Conservation (phyloP, 2,888 invertebrate species). For the Entomobrya multifasciata region DNA sequence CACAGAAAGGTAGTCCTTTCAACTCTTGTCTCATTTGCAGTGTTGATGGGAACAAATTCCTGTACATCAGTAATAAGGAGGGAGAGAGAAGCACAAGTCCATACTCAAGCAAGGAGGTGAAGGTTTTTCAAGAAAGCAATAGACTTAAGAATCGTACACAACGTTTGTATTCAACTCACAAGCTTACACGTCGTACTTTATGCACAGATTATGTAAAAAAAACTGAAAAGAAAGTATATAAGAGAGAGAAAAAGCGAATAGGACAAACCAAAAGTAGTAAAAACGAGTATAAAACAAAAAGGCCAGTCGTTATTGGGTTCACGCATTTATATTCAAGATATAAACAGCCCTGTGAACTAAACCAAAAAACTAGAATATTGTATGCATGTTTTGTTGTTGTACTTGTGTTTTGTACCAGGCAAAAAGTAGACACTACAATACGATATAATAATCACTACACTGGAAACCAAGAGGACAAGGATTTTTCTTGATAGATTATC, state of each 20-base stretch:
- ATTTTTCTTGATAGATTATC: not conserved
- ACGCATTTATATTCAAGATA: no score
- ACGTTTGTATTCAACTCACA: not conserved
- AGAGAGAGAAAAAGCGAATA: not conserved
- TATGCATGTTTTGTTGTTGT: not conserved
- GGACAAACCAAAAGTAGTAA: not conserved
- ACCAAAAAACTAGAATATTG: not conserved
- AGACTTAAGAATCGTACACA: no score
- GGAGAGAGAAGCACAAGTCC: no score
- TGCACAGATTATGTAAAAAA: not conserved
- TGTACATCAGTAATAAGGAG: not conserved
- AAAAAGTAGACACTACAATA: not conserved
- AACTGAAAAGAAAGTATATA: not conserved
- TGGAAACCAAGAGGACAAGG: not conserved
- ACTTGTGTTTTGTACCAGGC: conserved; percentile 11
- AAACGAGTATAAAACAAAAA: not conserved
- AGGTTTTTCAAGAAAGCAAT: no score
- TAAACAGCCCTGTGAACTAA: not conserved
- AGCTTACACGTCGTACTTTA: not conserved
- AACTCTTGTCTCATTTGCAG: not conserved
- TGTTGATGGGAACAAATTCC: not conserved
- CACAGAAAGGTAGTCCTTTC: not conserved
- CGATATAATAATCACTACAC: not conserved
- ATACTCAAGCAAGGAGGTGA: not conserved
- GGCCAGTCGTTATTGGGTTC: not conserved